Percentiles rank a stretch among this genome's conserved stretches.
These are phyloP conservation scores for Creontiades dilutus DNA, from an alignment of 2,888 invertebrate species.

Conservation along the genomic window DNA sequence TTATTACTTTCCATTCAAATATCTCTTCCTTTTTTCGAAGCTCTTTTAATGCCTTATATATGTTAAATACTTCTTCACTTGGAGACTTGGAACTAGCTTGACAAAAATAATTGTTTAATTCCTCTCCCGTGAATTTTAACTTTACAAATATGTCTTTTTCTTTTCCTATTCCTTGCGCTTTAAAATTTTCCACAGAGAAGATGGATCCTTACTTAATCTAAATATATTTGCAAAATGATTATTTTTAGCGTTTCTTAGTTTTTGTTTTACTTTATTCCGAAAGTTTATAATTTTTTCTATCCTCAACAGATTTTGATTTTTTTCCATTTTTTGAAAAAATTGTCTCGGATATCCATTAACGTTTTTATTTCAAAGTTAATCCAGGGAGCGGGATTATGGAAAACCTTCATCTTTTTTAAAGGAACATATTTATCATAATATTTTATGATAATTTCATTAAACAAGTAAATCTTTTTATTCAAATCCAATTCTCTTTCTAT, in stretches of 20 bases:
- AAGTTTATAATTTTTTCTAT: background rate
- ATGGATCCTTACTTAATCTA: background rate
- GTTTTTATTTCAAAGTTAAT: background rate
- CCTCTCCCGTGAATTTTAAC: background rate
- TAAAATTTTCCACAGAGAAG: background rate
- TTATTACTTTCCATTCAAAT: background rate
- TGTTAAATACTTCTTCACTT: background rate
- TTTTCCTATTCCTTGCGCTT: conserved; percentile 3
- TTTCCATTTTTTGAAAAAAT: background rate
- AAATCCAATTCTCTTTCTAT: background rate
- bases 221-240: no score
- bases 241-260: no score
- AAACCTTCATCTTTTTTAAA: background rate
- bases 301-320: background rate
- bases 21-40: background rate
- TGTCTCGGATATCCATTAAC: background rate
- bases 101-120: background rate
- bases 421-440: background rate
- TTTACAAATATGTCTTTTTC: background rate
- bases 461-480: background rate
- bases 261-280: no score
- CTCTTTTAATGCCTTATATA: background rate
- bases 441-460: background rate
- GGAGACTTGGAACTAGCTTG: background rate
- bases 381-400: background rate